phyloP scores from a whole-genome alignment of 2,888 invertebrate genomes.

The Drosophila engyochracea region DNA sequence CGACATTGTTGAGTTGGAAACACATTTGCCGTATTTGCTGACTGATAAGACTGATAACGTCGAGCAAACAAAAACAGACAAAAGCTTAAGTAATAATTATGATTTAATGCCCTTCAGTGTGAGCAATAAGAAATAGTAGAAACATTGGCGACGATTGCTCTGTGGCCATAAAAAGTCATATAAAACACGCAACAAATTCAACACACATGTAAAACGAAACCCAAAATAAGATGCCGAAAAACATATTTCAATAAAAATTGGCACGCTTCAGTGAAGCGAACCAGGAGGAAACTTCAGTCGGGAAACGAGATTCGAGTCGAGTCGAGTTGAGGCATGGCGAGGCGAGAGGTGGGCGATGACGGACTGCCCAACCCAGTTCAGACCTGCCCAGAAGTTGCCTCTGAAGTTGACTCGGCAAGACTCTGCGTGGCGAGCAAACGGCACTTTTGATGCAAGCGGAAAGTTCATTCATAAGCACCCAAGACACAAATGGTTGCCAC shows the following conservation, averaged over 20 bases:
- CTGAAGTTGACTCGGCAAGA: conserved; percentile 1
- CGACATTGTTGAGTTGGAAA: conserved; percentile 26
- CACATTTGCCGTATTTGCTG: not conserved
- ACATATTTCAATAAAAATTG: conserved; percentile 71
- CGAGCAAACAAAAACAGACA: conserved; percentile 2
- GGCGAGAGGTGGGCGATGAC: conserved; percentile 66
- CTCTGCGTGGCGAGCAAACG: conserved; percentile 47
- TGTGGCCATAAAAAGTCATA: conserved; percentile 32
- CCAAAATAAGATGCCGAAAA: conserved; percentile 65
- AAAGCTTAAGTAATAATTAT: conserved; percentile 21
- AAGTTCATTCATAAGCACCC: conserved; percentile 67
- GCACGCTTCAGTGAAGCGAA: conserved; percentile 76
- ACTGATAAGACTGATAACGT: conserved; percentile 32
- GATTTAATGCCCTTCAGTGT: conserved; percentile 18
- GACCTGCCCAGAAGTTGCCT: conserved; percentile 33
- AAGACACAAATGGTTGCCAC: conserved; percentile 51
- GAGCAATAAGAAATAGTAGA: conserved; percentile 4
- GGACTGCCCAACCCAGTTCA: conserved; percentile 62
- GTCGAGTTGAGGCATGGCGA: conserved; percentile 8
- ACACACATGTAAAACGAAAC: conserved; percentile 27
- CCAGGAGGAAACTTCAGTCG: conserved; percentile 42
- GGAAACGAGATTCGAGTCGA: conserved; percentile 10
- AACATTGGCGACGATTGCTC: conserved; percentile 25
- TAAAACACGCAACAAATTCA: conserved; percentile 57
- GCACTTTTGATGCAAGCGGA: conserved; percentile 61